Conservation (phyloP, 2,888 invertebrate species). For the Bimastos eiseni region DNA sequence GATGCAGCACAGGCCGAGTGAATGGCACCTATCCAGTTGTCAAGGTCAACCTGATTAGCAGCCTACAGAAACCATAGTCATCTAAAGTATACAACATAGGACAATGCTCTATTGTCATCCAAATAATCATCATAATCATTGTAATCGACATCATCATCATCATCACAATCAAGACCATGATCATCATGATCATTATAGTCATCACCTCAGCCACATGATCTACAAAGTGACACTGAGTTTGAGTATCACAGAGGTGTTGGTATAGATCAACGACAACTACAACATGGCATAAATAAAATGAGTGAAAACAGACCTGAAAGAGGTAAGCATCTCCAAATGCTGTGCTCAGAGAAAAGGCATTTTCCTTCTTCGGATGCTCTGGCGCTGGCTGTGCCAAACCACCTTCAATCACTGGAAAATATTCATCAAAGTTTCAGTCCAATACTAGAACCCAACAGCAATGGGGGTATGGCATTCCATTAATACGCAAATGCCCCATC, state of each 20-base stretch:
- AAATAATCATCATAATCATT: background rate
- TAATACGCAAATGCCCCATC: no score
- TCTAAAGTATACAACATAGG: background rate
- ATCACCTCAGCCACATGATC: background rate
- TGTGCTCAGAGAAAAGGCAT: conserved; percentile 96
- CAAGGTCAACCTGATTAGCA: background rate
- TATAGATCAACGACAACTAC: no score
- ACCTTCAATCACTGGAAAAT: conserved; percentile 58
- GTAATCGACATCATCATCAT: background rate
- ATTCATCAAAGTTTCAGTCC: background rate
- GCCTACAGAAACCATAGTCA: background rate
- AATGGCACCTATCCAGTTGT: conserved; percentile 28
- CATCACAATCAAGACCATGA: background rate
- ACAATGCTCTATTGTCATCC: background rate
- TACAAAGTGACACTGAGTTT: background rate
- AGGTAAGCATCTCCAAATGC: conserved; percentile 96
- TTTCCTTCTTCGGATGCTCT: conserved; percentile 96
- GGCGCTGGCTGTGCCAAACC: conserved; percentile 94
- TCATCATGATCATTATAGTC: no score
- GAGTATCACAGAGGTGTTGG: no score
- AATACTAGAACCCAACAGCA: background rate
- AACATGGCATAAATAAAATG: no score
- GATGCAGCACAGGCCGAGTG: conserved; percentile 31
- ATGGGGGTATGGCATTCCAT: background rate
- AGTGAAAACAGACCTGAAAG: conserved; percentile 74